These are phyloP conservation scores for Varroa destructor DNA, from an alignment of 1,140 invertebrate genomes.

Conservation along the genomic window DNA sequence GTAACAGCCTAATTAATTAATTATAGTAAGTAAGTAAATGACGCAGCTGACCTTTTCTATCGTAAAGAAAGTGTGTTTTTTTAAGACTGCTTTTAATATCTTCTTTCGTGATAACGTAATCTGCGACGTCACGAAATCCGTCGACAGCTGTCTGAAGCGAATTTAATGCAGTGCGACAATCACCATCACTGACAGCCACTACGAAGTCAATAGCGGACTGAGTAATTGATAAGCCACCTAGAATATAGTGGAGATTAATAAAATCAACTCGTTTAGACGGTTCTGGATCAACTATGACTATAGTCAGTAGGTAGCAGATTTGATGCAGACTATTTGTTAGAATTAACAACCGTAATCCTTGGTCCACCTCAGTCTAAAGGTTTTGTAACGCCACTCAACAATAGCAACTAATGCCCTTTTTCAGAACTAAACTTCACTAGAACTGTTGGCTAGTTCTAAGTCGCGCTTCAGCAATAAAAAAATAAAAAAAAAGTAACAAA, in stretches of 20 bases:
- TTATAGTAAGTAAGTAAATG: no score
- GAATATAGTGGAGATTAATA: background rate
- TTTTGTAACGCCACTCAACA: no score
- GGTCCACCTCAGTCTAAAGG: no score
- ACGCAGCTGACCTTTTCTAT: conserved; percentile 47
- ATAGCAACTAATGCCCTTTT: no score
- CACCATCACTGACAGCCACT: conserved; percentile 61
- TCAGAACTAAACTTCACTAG: no score
- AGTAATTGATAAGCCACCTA: conserved; percentile 45
- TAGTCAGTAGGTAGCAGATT: no score
- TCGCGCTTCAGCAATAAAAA: no score
- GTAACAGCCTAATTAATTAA: no score
- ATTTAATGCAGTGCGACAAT: conserved; percentile 61
- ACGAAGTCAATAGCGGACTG: conserved; percentile 52
- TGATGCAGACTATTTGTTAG: no score
- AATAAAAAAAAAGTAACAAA: no score
- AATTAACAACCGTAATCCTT: no score
- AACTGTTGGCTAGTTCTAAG: no score
- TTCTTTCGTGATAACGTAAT: conserved; percentile 34
- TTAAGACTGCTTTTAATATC: conserved; percentile 44
- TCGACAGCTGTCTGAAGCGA: conserved; percentile 57
- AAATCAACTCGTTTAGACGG: background rate
- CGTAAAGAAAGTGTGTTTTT: conserved; percentile 58
- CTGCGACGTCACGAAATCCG: background rate
- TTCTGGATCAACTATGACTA: background rate